These are phyloP conservation scores for Deladenus siricidicola DNA, from an alignment of 2,888 invertebrate genomes.

Conservation along the genomic window DNA sequence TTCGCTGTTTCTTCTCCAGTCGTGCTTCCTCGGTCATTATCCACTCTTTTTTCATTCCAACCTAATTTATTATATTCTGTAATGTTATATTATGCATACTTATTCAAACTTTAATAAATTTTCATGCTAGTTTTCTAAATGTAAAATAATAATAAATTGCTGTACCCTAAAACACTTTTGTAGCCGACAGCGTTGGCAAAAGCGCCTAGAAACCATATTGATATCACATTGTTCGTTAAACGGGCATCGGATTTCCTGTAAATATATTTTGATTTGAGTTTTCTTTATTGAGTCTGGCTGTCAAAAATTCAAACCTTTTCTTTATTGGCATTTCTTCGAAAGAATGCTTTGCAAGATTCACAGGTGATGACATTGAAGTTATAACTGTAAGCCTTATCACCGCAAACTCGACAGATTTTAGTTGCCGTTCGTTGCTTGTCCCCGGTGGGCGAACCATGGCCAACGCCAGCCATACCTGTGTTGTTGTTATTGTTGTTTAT, in stretches of 20 bases:
- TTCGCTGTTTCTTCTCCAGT: slow-evolving; percentile 48
- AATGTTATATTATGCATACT: neutral
- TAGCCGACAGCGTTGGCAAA: slow-evolving; percentile 89
- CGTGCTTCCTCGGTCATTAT: slow-evolving; percentile 51
- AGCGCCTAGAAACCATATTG: slow-evolving; percentile 66
- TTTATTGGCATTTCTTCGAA: slow-evolving; percentile 76
- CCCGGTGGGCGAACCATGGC: neutral
- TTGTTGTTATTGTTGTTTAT: neutral
- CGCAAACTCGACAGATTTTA: slow-evolving; percentile 77
- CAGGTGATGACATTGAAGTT: slow-evolving; percentile 49
- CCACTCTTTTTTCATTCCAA: slow-evolving; percentile 52
- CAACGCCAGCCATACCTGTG: neutral
- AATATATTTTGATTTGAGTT: slow-evolving; percentile 13
- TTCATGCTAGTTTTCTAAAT: no score
- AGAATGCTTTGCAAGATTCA: slow-evolving; percentile 88
- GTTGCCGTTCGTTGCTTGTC: slow-evolving; percentile 29
- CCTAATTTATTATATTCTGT: slow-evolving; percentile 21
- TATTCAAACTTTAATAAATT: no score
- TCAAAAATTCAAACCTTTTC: slow-evolving; percentile 31
- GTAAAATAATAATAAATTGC: no score
- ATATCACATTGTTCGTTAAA: slow-evolving; percentile 49
- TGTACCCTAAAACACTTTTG: slow-evolving; percentile 74
- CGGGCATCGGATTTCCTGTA: slow-evolving; percentile 49
- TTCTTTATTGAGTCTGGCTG: neutral
- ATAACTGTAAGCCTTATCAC: slow-evolving; percentile 61